A percentile compares a stretch with the other conserved stretches of the same genome.
These are phyloP conservation scores for Notiomystis cincta DNA, from an alignment of 2,113 vertebrate genomes.

Conservation along the genomic window DNA sequence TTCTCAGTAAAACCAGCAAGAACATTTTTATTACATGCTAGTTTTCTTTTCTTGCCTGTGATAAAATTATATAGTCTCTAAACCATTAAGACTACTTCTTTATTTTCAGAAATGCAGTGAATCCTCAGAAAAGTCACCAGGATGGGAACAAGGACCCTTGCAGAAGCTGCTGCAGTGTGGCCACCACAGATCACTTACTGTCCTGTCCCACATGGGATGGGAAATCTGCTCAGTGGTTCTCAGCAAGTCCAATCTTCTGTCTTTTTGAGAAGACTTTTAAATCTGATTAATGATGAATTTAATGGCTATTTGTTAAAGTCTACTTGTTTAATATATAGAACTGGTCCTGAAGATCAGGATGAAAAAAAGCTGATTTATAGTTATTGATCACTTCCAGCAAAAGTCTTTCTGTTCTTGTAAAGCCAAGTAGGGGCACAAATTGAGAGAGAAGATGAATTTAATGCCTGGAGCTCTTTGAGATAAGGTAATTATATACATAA, in stretches of 20 bases:
- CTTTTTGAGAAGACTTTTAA: neutral
- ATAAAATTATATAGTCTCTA: neutral
- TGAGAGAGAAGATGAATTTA: neutral
- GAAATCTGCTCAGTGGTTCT: neutral
- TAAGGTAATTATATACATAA: neutral
- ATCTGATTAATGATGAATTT: neutral
- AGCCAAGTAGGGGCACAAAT: neutral
- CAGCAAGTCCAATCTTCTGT: neutral
- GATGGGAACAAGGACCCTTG: neutral
- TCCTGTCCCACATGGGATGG: neutral
- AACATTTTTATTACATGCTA: neutral
- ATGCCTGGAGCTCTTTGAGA: neutral
- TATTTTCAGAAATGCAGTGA: neutral
- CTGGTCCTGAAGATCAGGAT: neutral
- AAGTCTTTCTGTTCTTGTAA: neutral
- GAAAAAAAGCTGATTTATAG: neutral
- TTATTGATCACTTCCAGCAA: neutral
- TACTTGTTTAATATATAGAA: neutral
- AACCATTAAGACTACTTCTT: neutral
- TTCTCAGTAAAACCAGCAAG: neutral
- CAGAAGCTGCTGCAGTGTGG: neutral
- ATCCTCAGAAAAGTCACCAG: neutral
- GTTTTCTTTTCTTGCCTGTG: neutral
- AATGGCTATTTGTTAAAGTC: neutral
- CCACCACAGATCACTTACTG: neutral